Base-by-base conservation (phyloP, 2,888 invertebrate species). In the Dinocampus coccinellae region DNA sequence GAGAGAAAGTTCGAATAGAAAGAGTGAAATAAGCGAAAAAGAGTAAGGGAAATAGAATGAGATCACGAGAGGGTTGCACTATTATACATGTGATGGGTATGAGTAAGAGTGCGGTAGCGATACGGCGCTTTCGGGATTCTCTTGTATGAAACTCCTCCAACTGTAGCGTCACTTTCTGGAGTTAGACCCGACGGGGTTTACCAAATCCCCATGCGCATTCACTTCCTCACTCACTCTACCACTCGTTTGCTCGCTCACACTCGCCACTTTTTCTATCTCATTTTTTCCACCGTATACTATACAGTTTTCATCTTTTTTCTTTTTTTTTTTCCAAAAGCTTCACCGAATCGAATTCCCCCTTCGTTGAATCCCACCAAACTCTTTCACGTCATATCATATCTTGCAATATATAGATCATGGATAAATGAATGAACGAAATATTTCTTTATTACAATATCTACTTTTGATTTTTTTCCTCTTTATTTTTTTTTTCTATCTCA, bases 121-220 rank as follows among this genome's bases (percentile, higher is more conserved):
- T 16, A 20, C 58, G 42, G 26, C 16, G 62, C 62, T 62, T 69
- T 63, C 57, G 42, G 69, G 63, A 69, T 69, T 69, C 69, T 52
- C 63, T 47, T 16, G 47, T 16, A 69, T 63, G 69, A 63, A 69
- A 69, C 69, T 69, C 33, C 52, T 16, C 61, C 24, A 13, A 20
- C 33, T 20, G 13, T 57, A 63, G 63, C 69, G 63, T 69, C 69
- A 69, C 69, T 69, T 69, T 29, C 63, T 63, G 36, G 69, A 69
- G 69, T 69, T 69, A 69, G 69, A 22, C 63, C 62, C 63, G 57
- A 57, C 57, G 63, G 69, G 63, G 69, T 53, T 69, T 39, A 63
- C 63, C 63, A 69, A 69, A 69, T 69, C 69, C 69, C 69, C 63
- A 42, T 55, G 69, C 47, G 69, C 55, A 72, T 75, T 71, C 65